A percentile compares a stretch with the other conserved stretches of the same genome.
Evolutionary conservation across 1,140 invertebrate species (phyloP).

Genomic region (Philopotamus ludificatus): DNA sequence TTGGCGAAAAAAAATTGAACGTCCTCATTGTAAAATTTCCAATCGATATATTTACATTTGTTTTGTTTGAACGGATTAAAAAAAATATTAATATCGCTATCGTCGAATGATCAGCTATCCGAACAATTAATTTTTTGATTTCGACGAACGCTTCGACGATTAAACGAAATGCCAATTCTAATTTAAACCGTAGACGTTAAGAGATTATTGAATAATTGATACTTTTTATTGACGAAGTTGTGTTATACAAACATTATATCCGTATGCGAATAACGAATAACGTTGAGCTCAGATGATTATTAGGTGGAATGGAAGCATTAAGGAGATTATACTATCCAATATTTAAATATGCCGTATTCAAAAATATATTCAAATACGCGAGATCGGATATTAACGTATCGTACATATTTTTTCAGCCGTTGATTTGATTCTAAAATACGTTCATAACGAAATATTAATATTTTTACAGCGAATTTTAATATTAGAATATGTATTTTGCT

Average conservation of each 20-base stretch:
- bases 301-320: slow-evolving; percentile 11
- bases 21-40: no score
- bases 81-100: neutral
- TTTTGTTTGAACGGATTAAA: no score
- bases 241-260: slow-evolving; percentile 3
- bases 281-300: slow-evolving; percentile 2
- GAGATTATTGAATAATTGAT: slow-evolving; percentile 5
- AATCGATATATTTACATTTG: no score
- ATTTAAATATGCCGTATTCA: slow-evolving; percentile 18
- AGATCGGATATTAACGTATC: slow-evolving; percentile 14
- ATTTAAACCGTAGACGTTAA: neutral
- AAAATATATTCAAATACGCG: neutral
- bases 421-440: neutral
- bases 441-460: neutral
- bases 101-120: neutral
- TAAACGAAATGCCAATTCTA: slow-evolving; percentile 5
- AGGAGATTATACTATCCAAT: slow-evolving; percentile 19
- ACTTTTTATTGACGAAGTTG: neutral
- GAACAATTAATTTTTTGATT: no score
- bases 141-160: neutral
- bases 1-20: no score
- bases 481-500: no score
- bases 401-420: neutral
- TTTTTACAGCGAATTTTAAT: no score
- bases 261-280: neutral